Evolutionary conservation across 1,140 invertebrate genomes (phyloP).

Genomic region (Heliconius eleuchia): DNA sequence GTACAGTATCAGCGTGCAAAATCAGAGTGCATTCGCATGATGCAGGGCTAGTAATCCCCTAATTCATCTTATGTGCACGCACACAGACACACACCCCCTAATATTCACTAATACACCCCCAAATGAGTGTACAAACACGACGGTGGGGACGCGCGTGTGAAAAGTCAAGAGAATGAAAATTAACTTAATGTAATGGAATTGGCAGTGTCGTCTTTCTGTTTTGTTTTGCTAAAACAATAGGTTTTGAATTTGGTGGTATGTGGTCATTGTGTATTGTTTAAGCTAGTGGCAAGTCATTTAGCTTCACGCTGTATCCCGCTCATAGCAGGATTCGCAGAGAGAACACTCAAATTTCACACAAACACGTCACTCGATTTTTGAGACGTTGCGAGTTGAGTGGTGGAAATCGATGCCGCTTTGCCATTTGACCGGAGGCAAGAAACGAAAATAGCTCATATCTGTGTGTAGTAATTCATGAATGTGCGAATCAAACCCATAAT

Average conservation of each 20-base stretch:
- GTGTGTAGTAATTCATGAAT: too few relatives aligned
- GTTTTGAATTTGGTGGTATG: not conserved
- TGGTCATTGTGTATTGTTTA: not conserved
- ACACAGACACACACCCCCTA: conserved; percentile 55
- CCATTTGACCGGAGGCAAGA: too few relatives aligned
- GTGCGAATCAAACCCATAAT: too few relatives aligned
- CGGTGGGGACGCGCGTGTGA: conserved; percentile 59
- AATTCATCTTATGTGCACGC: conserved; percentile 70
- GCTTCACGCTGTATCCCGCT: too few relatives aligned
- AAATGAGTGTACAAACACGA: conserved; percentile 62
- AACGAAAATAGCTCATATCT: too few relatives aligned
- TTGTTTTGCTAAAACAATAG: conserved; percentile 10
- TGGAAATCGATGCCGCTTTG: too few relatives aligned
- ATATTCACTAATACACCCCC: conserved; percentile 61
- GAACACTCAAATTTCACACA: too few relatives aligned
- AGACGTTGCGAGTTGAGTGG: too few relatives aligned
- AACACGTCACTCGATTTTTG: too few relatives aligned
- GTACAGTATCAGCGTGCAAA: conserved; percentile 68
- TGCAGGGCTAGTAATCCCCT: conserved; percentile 75
- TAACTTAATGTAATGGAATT: conserved; percentile 56
- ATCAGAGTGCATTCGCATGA: conserved; percentile 79
- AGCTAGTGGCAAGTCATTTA: not conserved
- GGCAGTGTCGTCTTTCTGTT: conserved; percentile 37
- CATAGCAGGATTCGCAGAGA: too few relatives aligned
- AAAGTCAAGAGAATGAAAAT: conserved; percentile 73